A percentile compares a stretch with the other conserved stretches of the same genome.
Evolutionary conservation across 2,888 invertebrate species (phyloP).

Genomic region (Sussaba pulchella): DNA sequence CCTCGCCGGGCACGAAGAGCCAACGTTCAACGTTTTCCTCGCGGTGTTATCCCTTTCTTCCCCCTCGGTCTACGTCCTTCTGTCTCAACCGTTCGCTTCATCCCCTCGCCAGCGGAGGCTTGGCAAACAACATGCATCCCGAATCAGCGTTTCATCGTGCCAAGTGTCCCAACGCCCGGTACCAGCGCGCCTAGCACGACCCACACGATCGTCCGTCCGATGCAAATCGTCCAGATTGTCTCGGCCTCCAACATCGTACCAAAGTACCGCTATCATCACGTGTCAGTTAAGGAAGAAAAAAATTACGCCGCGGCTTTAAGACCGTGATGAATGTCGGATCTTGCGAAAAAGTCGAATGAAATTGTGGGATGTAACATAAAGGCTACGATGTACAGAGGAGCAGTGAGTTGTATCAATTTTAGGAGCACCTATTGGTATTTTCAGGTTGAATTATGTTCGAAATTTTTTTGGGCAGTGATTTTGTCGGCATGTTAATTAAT

Average conservation of each 20-base stretch:
- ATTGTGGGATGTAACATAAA: neutral
- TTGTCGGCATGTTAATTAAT: too few relatives aligned
- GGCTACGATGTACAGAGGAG: too few relatives aligned
- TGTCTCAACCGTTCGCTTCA: slow-evolving; percentile 3
- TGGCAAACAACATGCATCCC: slow-evolving; percentile 77
- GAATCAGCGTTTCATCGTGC: slow-evolving; percentile 73
- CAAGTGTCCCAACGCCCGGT: slow-evolving; percentile 52
- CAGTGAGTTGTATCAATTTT: too few relatives aligned
- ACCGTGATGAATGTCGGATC: neutral
- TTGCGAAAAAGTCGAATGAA: neutral
- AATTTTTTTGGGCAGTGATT: too few relatives aligned
- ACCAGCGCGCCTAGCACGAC: slow-evolving; percentile 53
- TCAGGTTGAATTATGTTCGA: too few relatives aligned
- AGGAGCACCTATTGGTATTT: too few relatives aligned
- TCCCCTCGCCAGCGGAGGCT: slow-evolving; percentile 61
- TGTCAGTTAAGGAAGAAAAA: neutral
- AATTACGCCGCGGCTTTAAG: neutral
- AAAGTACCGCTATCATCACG: neutral
- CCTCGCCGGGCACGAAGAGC: slow-evolving; percentile 72
- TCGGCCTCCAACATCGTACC: slow-evolving; percentile 5
- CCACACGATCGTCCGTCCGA: slow-evolving; percentile 53
- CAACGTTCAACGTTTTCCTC: slow-evolving; percentile 61
- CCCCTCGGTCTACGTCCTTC: slow-evolving; percentile 10
- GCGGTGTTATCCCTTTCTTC: slow-evolving; percentile 13
- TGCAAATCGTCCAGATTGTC: slow-evolving; percentile 50